These are phyloP conservation scores for Nanorana parkeri DNA, from an alignment of 2,113 vertebrate species.

Conservation along the genomic window DNA sequence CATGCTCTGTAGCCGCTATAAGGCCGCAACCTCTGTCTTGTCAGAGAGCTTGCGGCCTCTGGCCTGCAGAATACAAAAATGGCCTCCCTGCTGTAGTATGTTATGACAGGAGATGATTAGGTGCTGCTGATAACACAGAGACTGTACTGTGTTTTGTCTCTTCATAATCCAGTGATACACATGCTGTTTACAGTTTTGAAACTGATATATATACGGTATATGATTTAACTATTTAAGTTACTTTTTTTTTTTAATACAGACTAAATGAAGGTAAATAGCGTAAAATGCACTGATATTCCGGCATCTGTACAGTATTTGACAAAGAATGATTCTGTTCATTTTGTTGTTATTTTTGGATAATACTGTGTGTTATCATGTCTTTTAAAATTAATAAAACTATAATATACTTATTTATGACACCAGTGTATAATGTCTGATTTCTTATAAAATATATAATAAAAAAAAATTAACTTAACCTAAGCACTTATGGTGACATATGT, in stretches of 20 bases:
- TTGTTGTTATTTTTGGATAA: slow-evolving; percentile 79
- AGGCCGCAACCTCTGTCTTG: no score
- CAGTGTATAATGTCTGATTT: slow-evolving; percentile 59
- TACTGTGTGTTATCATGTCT: slow-evolving; percentile 78
- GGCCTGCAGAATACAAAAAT: no score
- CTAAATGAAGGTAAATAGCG: slow-evolving; percentile 89
- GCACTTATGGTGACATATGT: no score
- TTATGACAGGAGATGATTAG: slow-evolving; percentile 64
- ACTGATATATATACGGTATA: slow-evolving; percentile 71
- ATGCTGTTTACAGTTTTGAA: slow-evolving; percentile 89
- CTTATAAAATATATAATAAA: slow-evolving; percentile 23
- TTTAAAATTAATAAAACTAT: slow-evolving; percentile 89
- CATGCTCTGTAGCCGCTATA: not conserved
- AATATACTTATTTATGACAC: slow-evolving; percentile 91
- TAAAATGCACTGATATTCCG: slow-evolving; percentile 91
- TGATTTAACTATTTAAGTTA: slow-evolving; percentile 86
- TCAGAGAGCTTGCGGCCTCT: no score
- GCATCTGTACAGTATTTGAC: slow-evolving; percentile 95
- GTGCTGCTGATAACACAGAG: slow-evolving; percentile 78
- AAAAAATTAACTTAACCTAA: no score
- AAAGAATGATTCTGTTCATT: slow-evolving; percentile 81
- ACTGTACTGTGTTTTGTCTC: slow-evolving; percentile 63
- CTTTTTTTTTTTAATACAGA: slow-evolving; percentile 80
- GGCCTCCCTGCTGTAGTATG: slow-evolving; percentile 52
- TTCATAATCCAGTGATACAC: slow-evolving; percentile 67